Evolutionary conservation across 1,140 invertebrate species (phyloP).

Genomic region (Plutomurus gul): DNA sequence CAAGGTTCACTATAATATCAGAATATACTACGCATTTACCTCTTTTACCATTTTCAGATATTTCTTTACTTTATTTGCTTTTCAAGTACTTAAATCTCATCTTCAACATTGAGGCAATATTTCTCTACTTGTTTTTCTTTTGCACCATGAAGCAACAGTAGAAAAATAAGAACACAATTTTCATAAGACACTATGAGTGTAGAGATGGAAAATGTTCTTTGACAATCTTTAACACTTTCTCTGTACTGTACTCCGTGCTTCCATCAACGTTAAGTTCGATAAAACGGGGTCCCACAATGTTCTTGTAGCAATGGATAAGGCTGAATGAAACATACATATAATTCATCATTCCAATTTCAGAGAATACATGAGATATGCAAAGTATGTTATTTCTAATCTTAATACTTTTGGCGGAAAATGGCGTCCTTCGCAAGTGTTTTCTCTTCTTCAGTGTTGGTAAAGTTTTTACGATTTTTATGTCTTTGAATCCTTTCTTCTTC

Average conservation of each 20-base stretch:
- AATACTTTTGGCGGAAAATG: slow-evolving; percentile 44
- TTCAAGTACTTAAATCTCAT: too few species aligned
- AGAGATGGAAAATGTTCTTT: not conserved
- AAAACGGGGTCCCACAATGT: slow-evolving; percentile 31
- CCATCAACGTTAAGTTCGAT: slow-evolving; percentile 29
- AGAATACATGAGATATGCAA: not conserved
- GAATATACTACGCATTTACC: too few species aligned
- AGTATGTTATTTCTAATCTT: not conserved
- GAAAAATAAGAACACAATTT: not conserved
- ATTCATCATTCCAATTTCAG: not conserved
- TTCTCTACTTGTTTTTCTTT: too few species aligned
- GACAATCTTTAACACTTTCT: not conserved
- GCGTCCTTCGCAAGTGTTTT: slow-evolving; percentile 37
- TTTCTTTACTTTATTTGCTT: too few species aligned
- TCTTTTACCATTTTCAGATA: too few species aligned
- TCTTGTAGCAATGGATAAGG: slow-evolving; percentile 17
- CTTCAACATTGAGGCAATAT: too few species aligned
- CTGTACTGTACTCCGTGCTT: not conserved
- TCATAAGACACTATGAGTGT: too few species aligned
- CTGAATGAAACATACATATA: slow-evolving; percentile 17
- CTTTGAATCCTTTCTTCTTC: slow-evolving; percentile 48
- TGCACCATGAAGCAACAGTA: not conserved
- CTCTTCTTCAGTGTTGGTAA: slow-evolving; percentile 52
- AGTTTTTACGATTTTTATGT: slow-evolving; percentile 30
- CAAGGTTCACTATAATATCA: too few species aligned